Conservation (phyloP, 2,888 invertebrate genomes). For the Eupithecia inturbata region DNA sequence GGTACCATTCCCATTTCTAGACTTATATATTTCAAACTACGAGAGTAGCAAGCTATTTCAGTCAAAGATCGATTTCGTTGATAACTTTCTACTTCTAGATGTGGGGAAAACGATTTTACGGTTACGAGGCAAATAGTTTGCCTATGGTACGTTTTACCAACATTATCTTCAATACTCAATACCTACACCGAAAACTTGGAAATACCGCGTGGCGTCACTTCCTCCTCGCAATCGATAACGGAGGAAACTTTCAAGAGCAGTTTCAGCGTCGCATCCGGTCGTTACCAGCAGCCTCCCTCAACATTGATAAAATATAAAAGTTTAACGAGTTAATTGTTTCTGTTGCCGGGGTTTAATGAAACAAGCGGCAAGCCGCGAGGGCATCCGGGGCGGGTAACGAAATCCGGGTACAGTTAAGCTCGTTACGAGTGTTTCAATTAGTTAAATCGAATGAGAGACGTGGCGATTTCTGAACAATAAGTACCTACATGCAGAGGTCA, state of each 20-base stretch:
- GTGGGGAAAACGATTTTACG: too few species aligned
- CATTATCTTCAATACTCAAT: not conserved
- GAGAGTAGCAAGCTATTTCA: not conserved
- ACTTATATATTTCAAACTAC: slow-evolving; percentile 1
- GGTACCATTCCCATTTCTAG: slow-evolving; percentile 10
- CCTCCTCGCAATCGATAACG: slow-evolving; percentile 25
- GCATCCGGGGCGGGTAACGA: slow-evolving; percentile 49
- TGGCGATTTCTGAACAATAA: slow-evolving; percentile 48
- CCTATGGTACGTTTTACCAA: not conserved
- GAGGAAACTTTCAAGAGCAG: slow-evolving; percentile 31
- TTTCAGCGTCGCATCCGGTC: slow-evolving; percentile 17
- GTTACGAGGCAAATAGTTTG: not conserved
- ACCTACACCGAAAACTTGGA: slow-evolving; percentile 4
- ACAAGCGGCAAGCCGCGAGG: slow-evolving; percentile 48
- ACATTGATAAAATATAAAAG: slow-evolving; percentile 50
- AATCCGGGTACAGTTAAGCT: slow-evolving; percentile 58
- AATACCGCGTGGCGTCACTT: slow-evolving; percentile 15
- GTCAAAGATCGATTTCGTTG: not conserved
- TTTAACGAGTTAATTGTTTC: slow-evolving; percentile 56
- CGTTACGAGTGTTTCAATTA: slow-evolving; percentile 61
- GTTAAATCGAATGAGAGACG: slow-evolving; percentile 56
- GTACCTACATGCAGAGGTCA: slow-evolving; percentile 39
- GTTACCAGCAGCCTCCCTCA: slow-evolving; percentile 27
- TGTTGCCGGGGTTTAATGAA: slow-evolving; percentile 58
- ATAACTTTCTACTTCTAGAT: not conserved